Evolutionary conservation across 2,797 vertebrate species (phyloP).

Genomic region (Pelochelys cantorii): DNA sequence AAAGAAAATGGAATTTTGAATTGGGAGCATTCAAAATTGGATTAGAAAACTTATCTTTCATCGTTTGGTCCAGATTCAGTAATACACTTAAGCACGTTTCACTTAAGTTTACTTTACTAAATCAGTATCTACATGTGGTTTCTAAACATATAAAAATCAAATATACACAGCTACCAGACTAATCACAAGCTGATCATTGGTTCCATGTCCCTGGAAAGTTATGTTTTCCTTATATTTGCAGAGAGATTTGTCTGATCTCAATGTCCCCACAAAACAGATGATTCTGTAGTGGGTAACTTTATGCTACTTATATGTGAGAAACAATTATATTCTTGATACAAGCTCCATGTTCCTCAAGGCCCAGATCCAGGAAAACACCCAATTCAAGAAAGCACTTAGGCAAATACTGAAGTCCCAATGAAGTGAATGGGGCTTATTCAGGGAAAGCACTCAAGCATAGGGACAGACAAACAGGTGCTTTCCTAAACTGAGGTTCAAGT

Average conservation of each 20-base stretch:
- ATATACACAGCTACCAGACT: neutral
- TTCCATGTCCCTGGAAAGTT: constrained; percentile 4
- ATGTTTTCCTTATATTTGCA: neutral
- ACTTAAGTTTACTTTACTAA: constrained; percentile 59
- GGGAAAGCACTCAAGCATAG: constrained; percentile 52
- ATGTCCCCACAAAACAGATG: neutral
- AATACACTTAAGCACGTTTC: constrained; percentile 63
- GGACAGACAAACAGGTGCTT: constrained; percentile 40
- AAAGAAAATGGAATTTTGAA: constrained; percentile 54
- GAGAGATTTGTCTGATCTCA: neutral
- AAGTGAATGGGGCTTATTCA: constrained; percentile 19
- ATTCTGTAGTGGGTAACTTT: neutral
- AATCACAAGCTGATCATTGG: constrained; percentile 9
- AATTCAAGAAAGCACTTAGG: neutral
- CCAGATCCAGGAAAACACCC: neutral
- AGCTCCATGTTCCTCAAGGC: neutral
- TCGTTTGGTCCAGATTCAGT: constrained; percentile 46
- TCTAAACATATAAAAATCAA: constrained; percentile 46
- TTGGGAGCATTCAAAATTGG: constrained; percentile 59
- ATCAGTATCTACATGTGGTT: neutral
- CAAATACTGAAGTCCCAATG: neutral
- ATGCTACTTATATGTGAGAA: neutral
- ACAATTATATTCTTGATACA: neutral
- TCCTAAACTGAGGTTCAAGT: constrained; percentile 8
- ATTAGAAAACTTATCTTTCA: constrained; percentile 14